phyloP scores from a whole-genome alignment of 2,113 vertebrate species.

The Mugil cephalus region DNA sequence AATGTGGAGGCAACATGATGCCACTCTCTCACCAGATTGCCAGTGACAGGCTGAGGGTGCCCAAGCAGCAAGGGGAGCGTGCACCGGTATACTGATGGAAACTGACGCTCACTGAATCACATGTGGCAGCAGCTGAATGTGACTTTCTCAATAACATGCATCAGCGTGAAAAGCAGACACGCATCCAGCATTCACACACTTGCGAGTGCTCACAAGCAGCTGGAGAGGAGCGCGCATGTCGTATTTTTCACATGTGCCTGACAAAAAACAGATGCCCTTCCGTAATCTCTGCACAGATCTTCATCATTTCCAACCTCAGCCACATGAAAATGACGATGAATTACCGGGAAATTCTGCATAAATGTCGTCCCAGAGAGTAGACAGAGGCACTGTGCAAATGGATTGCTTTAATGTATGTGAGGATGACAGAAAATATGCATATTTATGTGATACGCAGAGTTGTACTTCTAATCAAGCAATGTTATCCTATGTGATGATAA shows the following conservation, averaged over 20 bases:
- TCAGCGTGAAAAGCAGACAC: neutral
- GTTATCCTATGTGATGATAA: neutral
- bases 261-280: constrained; percentile 34
- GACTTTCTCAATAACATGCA: constrained; percentile 32
- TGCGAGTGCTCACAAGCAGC: constrained; percentile 6
- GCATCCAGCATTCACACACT: neutral
- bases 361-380: neutral
- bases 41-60: constrained; percentile 25
- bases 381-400: neutral
- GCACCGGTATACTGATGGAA: constrained; percentile 20
- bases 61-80: neutral
- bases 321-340: constrained; percentile 17
- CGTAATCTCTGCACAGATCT: constrained; percentile 10
- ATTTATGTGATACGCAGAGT: neutral
- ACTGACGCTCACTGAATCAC: constrained; percentile 22
- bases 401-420: neutral
- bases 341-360: neutral
- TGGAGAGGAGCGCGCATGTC: constrained; percentile 4
- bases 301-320: constrained; percentile 30
- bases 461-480: neutral
- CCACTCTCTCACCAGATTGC: constrained; percentile 39
- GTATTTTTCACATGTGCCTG: neutral
- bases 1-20: constrained; percentile 10
- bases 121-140: constrained; percentile 33
- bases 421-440: neutral